Evolutionary conservation across 2,888 invertebrate species (phyloP).

Genomic region (Diaphora mendica): DNA sequence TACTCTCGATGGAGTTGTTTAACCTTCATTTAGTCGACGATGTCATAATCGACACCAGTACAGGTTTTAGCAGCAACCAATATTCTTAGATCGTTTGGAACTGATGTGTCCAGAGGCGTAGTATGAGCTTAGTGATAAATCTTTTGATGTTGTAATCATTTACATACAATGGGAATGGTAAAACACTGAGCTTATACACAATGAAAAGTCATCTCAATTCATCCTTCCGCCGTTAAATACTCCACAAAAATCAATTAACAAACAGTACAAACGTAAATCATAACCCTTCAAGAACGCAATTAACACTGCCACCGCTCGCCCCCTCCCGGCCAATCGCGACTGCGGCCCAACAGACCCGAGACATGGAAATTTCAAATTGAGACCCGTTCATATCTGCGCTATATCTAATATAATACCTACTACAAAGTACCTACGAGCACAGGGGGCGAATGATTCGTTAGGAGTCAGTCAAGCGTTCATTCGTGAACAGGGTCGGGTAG

Average conservation of each 20-base stretch:
- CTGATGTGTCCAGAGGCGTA: no score
- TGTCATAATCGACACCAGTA: neutral
- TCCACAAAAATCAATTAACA: conserved; percentile 52
- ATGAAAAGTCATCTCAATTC: conserved; percentile 26
- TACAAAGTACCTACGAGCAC: conserved; percentile 51
- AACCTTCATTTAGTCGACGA: neutral
- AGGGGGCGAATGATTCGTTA: conserved; percentile 77
- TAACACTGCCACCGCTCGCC: conserved; percentile 68
- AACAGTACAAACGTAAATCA: conserved; percentile 65
- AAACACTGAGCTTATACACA: neutral
- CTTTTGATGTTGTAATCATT: neutral
- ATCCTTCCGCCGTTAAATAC: conserved; percentile 40
- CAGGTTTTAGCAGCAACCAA: neutral
- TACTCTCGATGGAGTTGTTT: neutral
- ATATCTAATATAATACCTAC: conserved; percentile 55
- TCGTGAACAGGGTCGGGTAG: conserved; percentile 78
- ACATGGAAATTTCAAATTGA: conserved; percentile 77
- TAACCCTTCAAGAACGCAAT: conserved; percentile 79
- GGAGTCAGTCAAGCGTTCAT: conserved; percentile 81
- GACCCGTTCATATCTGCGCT: conserved; percentile 66
- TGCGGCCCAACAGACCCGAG: conserved; percentile 58
- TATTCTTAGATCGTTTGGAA: no score
- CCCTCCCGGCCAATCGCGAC: conserved; percentile 65
- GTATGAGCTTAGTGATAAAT: neutral
- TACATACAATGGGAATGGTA: neutral